Conservation (phyloP, 2,797 vertebrate species). For the Chaetodon trifasciatus region DNA sequence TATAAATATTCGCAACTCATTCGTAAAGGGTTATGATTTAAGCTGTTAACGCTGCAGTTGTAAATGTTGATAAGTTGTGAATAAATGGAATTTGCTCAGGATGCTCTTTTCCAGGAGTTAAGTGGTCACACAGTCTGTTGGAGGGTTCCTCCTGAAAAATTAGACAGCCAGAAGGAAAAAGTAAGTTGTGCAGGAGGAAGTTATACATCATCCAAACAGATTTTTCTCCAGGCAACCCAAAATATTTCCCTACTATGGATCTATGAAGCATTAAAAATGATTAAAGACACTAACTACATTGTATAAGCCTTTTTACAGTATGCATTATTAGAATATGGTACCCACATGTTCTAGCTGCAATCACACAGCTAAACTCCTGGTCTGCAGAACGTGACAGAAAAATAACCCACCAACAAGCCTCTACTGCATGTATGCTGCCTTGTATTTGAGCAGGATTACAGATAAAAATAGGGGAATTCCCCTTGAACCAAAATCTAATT, state of each 20-base stretch:
- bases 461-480: conserved; percentile 8
- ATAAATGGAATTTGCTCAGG: neutral
- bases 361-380: neutral
- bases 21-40: neutral
- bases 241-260: neutral
- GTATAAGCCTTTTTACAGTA: neutral
- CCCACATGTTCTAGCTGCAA: neutral
- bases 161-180: neutral
- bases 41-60: neutral
- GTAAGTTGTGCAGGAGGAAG: neutral
- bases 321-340: neutral
- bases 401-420: neutral
- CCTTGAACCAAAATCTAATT: neutral
- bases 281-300: neutral
- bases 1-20: neutral
- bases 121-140: neutral
- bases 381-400: conserved; percentile 6
- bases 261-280: neutral
- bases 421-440: neutral
- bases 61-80: conserved; percentile 15
- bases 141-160: neutral
- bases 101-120: neutral
- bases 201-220: conserved; percentile 1
- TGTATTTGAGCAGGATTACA: conserved; percentile 11
- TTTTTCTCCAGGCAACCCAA: conserved; percentile 6